Evolutionary conservation across 2,797 vertebrate species (phyloP).

Genomic region (Perodicticus potto): DNA sequence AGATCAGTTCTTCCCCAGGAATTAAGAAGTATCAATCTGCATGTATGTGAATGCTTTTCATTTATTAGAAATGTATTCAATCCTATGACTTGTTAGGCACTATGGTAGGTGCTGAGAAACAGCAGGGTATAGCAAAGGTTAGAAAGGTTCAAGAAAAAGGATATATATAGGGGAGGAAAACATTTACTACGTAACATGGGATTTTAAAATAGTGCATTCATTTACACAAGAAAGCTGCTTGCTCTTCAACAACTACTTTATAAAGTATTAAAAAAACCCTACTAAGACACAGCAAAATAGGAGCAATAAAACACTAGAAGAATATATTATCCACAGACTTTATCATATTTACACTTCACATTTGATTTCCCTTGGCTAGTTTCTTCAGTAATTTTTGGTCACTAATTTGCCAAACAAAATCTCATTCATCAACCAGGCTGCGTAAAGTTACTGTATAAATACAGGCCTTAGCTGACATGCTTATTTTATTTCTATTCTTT

Average conservation of each 20-base stretch:
- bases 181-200: background rate
- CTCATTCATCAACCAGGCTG: no score
- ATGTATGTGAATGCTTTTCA: background rate
- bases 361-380: background rate
- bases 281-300: background rate
- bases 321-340: background rate
- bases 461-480: background rate
- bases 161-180: background rate
- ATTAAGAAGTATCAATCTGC: constrained; percentile 20
- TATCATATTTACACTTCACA: background rate
- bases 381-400: background rate
- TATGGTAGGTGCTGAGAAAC: background rate
- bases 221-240: background rate
- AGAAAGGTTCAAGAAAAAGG: background rate
- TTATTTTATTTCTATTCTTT: background rate
- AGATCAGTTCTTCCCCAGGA: background rate
- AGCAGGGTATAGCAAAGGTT: background rate
- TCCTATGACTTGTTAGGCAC: background rate
- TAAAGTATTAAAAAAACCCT: background rate
- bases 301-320: background rate
- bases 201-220: background rate
- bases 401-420: background rate
- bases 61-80: constrained; percentile 26
- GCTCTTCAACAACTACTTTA: background rate
- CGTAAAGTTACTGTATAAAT: background rate